Base-by-base conservation (phyloP, 2,797 vertebrate genomes). In the Simalia tracyae region DNA sequence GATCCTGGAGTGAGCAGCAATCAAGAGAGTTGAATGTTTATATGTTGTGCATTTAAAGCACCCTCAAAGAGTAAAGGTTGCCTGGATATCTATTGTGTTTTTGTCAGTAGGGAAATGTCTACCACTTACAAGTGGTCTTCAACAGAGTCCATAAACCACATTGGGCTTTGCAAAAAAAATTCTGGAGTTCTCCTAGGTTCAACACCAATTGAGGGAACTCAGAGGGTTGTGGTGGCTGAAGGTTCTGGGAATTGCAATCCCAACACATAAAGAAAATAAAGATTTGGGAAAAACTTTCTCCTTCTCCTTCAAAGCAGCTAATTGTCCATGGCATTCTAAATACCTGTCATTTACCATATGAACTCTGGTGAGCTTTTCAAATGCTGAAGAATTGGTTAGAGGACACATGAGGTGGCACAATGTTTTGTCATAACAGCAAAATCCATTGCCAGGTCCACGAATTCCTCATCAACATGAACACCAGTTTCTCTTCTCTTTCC, bases 381-480 rank as follows among this genome's bases (percentile, higher is more conserved):
- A 61, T 1, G 9, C 9, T 2, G 31, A 61, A 66, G n/a, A 31
- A n/a, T 31, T 3, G 10, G 5, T 1, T 3, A 31, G 1, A 24
- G 31, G 28, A 85, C 72, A 46, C 5, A 88, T 42, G 2, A 93
- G 66, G 54, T 42, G 10, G 92, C n/a, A 22, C 6, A 61, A 50
- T 14, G 2, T 90, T 61, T 93, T 0, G 0, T 46, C 54, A 0
- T 0, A 28, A 10, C 6, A 88, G 28, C 84, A 86, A 86, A 14
- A 10, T 46, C 0, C 28, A 9, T 89, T 14, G 17, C 59, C 66
- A 24, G 31, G 90, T 94, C 89, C n/a, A 5, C 6, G 6, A 89
- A 86, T 31, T 63, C 92, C 50, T 17, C 91, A 88, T 68, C 60
- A 46, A 89, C 50, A 68, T 61, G 59, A 56, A 66, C 63, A 88